Percentiles rank a stretch among this genome's conserved stretches.
Evolutionary conservation across 2,888 invertebrate genomes (phyloP).

Genomic region (Tineola bisselliella): DNA sequence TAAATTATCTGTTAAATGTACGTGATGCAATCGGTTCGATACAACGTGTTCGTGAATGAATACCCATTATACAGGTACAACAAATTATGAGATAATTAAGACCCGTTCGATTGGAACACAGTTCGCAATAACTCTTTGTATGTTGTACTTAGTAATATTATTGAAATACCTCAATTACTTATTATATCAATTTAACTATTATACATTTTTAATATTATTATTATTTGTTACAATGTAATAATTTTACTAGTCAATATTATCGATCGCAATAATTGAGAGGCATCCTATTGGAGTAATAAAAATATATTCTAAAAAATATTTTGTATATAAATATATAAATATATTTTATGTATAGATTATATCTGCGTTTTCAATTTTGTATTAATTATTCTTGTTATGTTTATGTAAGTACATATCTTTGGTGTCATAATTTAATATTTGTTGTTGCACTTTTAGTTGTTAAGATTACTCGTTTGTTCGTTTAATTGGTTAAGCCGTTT

Average conservation of each 20-base stretch:
- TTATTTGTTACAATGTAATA: too few relatives aligned
- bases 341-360: neutral
- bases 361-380: neutral
- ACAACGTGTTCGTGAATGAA: neutral
- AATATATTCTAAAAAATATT: too few relatives aligned
- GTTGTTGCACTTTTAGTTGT: neutral
- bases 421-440: constrained; percentile 3
- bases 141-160: too few relatives aligned
- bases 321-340: neutral
- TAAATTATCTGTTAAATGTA: neutral
- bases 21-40: neutral
- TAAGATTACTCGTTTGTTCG: neutral
- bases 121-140: too few relatives aligned
- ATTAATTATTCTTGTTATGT: neutral
- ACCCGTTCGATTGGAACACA: too few relatives aligned
- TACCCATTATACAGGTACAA: neutral
- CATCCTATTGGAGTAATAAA: too few relatives aligned
- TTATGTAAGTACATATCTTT: constrained; percentile 6
- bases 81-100: neutral
- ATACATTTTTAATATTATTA: too few relatives aligned
- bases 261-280: neutral
- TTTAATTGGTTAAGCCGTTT: neutral
- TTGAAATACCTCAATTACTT: too few relatives aligned
- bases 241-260: neutral
- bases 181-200: too few relatives aligned